Conservation (phyloP, 2,113 vertebrate genomes). For the Ptilorrhoa leucosticta region DNA sequence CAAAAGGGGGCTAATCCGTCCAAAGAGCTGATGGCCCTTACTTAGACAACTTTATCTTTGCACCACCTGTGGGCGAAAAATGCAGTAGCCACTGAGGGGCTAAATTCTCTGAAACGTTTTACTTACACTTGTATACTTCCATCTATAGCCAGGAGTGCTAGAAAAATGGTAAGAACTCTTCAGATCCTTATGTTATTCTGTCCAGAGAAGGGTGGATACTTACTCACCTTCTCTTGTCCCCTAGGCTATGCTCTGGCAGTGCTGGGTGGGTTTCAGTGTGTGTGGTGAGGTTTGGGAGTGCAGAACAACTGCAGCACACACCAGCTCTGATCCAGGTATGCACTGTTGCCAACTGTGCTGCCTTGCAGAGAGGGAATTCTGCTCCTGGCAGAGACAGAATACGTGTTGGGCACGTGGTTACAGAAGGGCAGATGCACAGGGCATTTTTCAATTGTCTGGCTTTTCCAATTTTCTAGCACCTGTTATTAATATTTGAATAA, state of each 20-base stretch:
- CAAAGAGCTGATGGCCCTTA: background rate
- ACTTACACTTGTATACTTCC: background rate
- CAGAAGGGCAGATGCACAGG: background rate
- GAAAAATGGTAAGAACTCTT: background rate
- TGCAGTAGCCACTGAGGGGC: background rate
- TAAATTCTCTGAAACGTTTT: background rate
- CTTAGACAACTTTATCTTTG: background rate
- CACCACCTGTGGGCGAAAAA: background rate
- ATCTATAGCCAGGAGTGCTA: background rate
- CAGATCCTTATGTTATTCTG: background rate
- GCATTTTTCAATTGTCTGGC: background rate
- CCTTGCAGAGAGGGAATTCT: background rate
- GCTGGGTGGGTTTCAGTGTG: background rate
- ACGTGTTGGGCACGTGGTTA: background rate
- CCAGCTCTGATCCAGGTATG: background rate
- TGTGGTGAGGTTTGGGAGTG: background rate
- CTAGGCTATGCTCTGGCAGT: background rate
- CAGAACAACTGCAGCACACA: background rate
- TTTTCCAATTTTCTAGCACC: background rate
- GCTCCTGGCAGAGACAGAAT: background rate
- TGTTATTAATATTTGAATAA: slow-evolving; percentile 24
- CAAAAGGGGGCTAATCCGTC: background rate
- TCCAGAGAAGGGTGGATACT: background rate
- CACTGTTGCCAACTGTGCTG: background rate
- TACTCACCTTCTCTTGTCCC: background rate